A percentile compares a stretch with the other conserved stretches of the same genome.
phyloP scores from a whole-genome alignment of 1,140 invertebrate species.

The Penaeus chinensis region DNA sequence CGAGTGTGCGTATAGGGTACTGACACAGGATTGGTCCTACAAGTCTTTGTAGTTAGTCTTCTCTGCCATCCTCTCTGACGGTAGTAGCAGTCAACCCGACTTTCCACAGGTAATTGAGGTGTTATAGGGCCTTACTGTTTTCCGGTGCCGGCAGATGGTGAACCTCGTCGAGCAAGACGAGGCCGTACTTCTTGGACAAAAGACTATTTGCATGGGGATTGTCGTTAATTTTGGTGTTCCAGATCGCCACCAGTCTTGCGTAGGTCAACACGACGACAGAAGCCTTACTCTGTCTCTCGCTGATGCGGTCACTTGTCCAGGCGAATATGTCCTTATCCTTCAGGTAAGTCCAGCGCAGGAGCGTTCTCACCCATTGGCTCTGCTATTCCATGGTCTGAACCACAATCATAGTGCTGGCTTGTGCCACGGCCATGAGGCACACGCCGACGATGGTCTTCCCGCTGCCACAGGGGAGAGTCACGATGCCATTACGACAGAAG shows the following conservation, averaged over 20 bases:
- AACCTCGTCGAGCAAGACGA: constrained; percentile 30
- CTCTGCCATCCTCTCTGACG: background rate
- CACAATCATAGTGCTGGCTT: constrained; percentile 9
- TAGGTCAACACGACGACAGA: constrained; percentile 24
- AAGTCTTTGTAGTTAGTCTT: background rate
- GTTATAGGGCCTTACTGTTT: background rate
- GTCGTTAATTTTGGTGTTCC: no score
- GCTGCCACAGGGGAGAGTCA: constrained; percentile 29
- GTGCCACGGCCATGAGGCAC: background rate
- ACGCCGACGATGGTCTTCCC: constrained; percentile 40
- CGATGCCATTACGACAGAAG: background rate
- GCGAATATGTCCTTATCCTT: background rate
- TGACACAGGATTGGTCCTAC: background rate
- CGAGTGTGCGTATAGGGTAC: background rate
- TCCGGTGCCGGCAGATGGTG: constrained; percentile 19
- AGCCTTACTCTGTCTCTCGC: background rate
- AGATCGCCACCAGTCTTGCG: background rate
- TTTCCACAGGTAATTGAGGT: constrained; percentile 1
- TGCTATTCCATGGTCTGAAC: constrained; percentile 18
- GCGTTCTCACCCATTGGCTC: constrained; percentile 2
- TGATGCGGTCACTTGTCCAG: background rate
- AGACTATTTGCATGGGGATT: no score
- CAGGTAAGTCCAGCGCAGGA: background rate
- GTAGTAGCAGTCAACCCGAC: constrained; percentile 26
- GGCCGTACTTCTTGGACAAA: background rate